A percentile compares a stretch with the other conserved stretches of the same genome.
phyloP scores from a whole-genome alignment of 2,113 vertebrate species.

The Hypanus sabinus region DNA sequence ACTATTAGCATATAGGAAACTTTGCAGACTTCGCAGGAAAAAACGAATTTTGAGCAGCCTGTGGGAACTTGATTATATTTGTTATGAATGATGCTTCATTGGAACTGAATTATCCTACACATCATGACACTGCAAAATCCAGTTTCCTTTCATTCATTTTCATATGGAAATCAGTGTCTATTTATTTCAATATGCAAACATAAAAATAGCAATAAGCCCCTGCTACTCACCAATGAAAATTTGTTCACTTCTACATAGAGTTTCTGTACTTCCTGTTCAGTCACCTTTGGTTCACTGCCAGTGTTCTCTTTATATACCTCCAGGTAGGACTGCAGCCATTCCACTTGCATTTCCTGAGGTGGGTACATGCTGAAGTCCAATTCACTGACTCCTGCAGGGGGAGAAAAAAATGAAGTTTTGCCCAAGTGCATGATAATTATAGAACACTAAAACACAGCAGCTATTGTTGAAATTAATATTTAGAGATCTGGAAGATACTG shows the following conservation, averaged over 20 bases:
- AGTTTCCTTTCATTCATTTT: too few relatives aligned
- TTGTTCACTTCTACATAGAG: slow-evolving; percentile 31
- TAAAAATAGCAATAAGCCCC: neutral
- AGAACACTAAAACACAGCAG: neutral
- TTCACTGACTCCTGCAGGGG: slow-evolving; percentile 1
- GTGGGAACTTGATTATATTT: too few relatives aligned
- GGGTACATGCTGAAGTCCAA: slow-evolving; percentile 32
- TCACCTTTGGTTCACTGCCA: neutral
- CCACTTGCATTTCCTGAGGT: neutral
- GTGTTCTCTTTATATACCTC: neutral
- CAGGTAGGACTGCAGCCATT: slow-evolving; percentile 27
- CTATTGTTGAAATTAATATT: neutral
- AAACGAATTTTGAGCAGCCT: too few relatives aligned
- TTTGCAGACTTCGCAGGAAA: neutral
- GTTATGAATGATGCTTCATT: too few relatives aligned
- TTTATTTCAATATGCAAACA: too few relatives aligned
- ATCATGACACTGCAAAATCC: too few relatives aligned
- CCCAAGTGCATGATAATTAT: neutral
- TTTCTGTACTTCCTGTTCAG: slow-evolving; percentile 15
- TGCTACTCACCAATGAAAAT: slow-evolving; percentile 30
- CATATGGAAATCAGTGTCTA: neutral
- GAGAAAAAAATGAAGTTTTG: neutral
- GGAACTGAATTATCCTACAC: too few relatives aligned
- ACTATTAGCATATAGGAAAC: too few relatives aligned
- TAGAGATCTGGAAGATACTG: neutral